phyloP scores from a whole-genome alignment of 2,113 vertebrate species.

The Poecile atricapillus region DNA sequence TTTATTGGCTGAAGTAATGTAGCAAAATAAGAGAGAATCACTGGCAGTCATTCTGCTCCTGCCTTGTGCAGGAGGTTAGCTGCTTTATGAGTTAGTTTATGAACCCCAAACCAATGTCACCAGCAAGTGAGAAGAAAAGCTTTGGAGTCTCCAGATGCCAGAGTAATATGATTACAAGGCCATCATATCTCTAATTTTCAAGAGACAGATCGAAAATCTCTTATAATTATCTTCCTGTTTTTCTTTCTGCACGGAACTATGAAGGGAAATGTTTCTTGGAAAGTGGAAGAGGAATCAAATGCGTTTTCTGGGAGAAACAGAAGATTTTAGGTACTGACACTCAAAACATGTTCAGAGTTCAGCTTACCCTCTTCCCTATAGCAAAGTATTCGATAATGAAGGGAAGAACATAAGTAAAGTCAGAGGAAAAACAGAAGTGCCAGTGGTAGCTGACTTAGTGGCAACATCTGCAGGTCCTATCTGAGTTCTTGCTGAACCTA shows the following conservation, averaged over 20 bases:
- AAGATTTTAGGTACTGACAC: neutral
- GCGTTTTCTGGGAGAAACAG: neutral
- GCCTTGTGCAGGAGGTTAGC: neutral
- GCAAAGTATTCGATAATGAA: accelerated
- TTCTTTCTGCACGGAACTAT: neutral
- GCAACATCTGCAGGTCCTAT: neutral
- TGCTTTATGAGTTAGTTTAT: neutral
- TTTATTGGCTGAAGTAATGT: neutral
- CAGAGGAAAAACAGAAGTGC: neutral
- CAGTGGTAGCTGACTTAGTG: neutral
- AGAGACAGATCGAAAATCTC: neutral
- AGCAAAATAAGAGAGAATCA: neutral
- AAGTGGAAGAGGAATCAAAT: neutral
- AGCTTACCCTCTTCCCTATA: neutral
- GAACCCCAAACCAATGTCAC: neutral
- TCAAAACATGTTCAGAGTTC: neutral
- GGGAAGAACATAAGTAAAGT: neutral
- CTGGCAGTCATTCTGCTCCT: neutral
- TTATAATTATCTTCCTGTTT: neutral
- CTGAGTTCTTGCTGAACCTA: neutral
- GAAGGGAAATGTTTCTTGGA: neutral
- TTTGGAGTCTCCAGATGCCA: neutral
- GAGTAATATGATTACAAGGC: neutral
- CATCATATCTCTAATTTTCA: neutral
- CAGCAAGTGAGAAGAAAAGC: neutral